A percentile compares a stretch with the other conserved stretches of the same genome.
phyloP scores from a whole-genome alignment of 2,797 vertebrate species.

The Liparis tanakae region DNA sequence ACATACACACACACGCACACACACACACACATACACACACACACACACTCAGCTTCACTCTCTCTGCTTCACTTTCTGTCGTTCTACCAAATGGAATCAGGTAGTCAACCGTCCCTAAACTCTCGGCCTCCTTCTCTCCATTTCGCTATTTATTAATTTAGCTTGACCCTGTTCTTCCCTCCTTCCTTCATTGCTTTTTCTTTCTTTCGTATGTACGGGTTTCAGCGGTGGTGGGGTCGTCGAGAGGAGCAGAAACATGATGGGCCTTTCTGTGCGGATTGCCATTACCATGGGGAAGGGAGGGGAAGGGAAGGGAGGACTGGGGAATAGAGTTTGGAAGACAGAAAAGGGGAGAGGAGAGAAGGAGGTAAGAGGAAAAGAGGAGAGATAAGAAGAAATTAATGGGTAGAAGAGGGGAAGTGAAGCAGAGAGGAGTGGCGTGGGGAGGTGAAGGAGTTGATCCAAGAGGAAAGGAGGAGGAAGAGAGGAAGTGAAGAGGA shows the following conservation, averaged over 20 bases:
- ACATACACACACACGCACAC: conserved; percentile 21
- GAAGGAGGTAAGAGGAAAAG: neutral
- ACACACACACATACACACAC: conserved; percentile 10
- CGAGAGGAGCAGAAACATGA: conserved; percentile 38
- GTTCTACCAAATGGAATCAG: conserved; percentile 48
- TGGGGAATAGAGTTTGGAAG: neutral
- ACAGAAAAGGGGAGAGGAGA: neutral
- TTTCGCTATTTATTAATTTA: conserved; percentile 62
- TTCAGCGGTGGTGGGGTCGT: conserved; percentile 15
- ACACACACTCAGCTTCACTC: conserved; percentile 14
- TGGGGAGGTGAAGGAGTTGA: no score
- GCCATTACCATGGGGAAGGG: conserved; percentile 32
- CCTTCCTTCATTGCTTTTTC: neutral
- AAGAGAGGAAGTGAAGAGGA: no score
- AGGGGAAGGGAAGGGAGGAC: neutral
- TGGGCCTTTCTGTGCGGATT: conserved; percentile 32
- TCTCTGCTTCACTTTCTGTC: conserved; percentile 35
- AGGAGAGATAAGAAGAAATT: neutral
- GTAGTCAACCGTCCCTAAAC: conserved; percentile 39
- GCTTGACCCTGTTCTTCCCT: conserved; percentile 49
- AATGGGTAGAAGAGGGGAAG: no score
- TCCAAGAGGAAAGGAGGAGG: neutral
- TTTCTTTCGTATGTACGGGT: conserved; percentile 3
- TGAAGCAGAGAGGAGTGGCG: no score
- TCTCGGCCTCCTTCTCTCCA: conserved; percentile 25